phyloP scores from a whole-genome alignment of 2,113 vertebrate species.

The Eulemur macaco region DNA sequence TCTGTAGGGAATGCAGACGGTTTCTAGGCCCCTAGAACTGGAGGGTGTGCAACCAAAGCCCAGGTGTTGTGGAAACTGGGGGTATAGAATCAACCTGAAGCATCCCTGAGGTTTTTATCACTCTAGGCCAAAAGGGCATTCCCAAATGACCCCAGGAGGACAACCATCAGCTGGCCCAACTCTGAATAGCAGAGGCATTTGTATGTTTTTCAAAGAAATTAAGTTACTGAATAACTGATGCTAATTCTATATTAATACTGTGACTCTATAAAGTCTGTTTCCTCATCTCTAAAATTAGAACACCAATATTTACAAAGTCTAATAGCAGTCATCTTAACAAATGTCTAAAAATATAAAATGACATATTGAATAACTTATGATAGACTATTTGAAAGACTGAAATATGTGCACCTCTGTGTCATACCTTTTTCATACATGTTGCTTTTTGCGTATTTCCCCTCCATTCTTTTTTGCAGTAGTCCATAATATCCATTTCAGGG shows the following conservation, averaged over 20 bases:
- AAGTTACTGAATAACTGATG: neutral
- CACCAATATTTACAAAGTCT: neutral
- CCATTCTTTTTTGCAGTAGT: conserved; percentile 94
- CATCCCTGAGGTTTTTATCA: neutral
- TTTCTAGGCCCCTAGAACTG: neutral
- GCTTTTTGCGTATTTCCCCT: conserved; percentile 93
- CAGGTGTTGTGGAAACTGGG: no score
- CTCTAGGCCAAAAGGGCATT: neutral
- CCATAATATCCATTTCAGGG: conserved; percentile 91
- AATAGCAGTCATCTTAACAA: neutral
- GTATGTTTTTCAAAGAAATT: conserved; percentile 1
- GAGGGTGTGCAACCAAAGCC: neutral
- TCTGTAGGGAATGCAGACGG: neutral
- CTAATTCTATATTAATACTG: conserved; percentile 30
- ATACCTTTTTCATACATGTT: conserved; percentile 92
- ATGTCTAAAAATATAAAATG: conserved; percentile 40
- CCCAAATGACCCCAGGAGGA: neutral
- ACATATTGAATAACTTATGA: neutral
- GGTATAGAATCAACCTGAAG: neutral
- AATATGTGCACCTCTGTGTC: neutral
- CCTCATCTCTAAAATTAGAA: conserved; percentile 49
- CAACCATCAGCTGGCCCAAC: neutral
- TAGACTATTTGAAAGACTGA: neutral
- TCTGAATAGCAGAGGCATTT: neutral
- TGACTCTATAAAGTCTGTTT: conserved; percentile 24